phyloP scores from a whole-genome alignment of 2,797 vertebrate genomes.

The Muscicapa striata region DNA sequence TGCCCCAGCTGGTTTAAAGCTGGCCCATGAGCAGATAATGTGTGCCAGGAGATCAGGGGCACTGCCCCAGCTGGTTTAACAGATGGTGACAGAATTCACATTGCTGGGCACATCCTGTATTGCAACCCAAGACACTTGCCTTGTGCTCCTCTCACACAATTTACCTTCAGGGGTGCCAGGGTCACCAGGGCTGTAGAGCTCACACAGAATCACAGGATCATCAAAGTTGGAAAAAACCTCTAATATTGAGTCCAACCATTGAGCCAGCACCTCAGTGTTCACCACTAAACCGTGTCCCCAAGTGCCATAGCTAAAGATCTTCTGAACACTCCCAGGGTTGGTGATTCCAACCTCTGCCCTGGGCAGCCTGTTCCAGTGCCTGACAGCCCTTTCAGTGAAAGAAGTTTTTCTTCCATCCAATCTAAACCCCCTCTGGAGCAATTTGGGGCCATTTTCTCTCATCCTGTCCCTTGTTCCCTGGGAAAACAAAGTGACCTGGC shows the following conservation, averaged over 20 bases:
- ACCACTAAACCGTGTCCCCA: neutral
- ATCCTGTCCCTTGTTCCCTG: neutral
- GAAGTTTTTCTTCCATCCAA: neutral
- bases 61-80: too few species aligned
- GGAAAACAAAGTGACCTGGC: neutral
- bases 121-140: too few species aligned
- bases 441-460: neutral
- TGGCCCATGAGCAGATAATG: too few species aligned
- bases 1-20: too few species aligned
- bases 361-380: neutral
- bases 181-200: neutral
- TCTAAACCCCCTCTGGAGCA: neutral
- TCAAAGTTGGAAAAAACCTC: neutral
- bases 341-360: neutral
- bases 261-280: neutral
- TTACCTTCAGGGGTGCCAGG: neutral
- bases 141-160: neutral
- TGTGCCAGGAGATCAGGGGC: too few species aligned
- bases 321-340: neutral
- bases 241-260: too few species aligned
- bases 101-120: too few species aligned
- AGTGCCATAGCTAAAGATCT: accelerated
- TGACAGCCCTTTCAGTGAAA: neutral
- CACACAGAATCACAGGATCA: neutral
- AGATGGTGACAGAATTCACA: too few species aligned